Evolutionary conservation across 2,113 vertebrate genomes (phyloP), one percentile per base, ranked within the genome.

Genomic region (Greenwoodochromis staneri): DNA sequence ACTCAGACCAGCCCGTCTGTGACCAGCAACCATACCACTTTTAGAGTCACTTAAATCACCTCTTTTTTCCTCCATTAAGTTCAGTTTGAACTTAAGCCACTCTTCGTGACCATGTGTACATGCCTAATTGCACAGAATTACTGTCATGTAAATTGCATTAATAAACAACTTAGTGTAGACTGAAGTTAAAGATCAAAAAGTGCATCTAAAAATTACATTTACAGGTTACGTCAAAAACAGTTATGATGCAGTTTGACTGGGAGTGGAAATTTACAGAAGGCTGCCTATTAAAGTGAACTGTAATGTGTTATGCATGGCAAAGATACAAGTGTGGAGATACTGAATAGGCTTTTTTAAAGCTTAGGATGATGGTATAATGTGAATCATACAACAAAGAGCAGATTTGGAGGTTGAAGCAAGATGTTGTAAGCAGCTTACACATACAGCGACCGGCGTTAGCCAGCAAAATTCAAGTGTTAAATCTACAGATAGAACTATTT

Each of bases 351-450:
- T 86, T 87, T 86, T 17, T 38, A 69, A 90, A 87, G 87, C 88
- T 93, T 85, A 87, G 9, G 66, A 83, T 89, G 83, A 90, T 81
- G 86, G 81, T 83, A 71, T 78, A 84, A 85, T 90, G 34, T 84
- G 84, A 87, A 80, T 27, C 73, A 82, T 66, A 27, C 53, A 88
- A 90, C 89, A 93, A 92, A 87, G 82, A 84, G 14, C 84, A 92
- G 90, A 92, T 94, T 91, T 92, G 81, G 57, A 61, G 49, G 87
- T 86, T 80, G 82, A 88, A 38, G 85, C 87, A 66, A 87, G 73
- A 90, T 86, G 82, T 83, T 19, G 8, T 92, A 92, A 93, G 91
- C 86, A 14, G 94, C 93, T 94, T 94, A 92, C 19, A 73, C 36
- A 80, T 66, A 57, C 69, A 89, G 87, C 55, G 36, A 82, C 86